Evolutionary conservation across 2,113 vertebrate genomes (phyloP).

Genomic region (Xiphias gladius): DNA sequence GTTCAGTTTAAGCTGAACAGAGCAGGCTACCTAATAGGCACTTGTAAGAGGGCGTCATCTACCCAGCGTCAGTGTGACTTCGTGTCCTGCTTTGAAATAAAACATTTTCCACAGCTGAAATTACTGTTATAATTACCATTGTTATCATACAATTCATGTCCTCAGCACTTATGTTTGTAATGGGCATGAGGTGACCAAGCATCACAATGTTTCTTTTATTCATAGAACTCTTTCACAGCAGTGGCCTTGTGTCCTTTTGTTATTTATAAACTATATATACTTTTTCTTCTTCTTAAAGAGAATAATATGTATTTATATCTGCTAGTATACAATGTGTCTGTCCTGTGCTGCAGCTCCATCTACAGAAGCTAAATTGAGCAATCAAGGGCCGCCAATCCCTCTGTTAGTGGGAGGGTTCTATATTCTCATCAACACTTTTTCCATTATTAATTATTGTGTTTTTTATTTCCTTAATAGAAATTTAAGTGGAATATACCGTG

Average conservation of each 20-base stretch:
- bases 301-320: neutral
- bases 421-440: slow-evolving; percentile 60
- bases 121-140: neutral
- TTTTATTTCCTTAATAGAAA: slow-evolving; percentile 57
- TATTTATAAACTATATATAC: neutral
- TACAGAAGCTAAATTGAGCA: slow-evolving; percentile 71
- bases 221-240: neutral
- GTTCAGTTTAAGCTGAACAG: slow-evolving; percentile 33
- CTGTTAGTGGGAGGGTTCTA: slow-evolving; percentile 60
- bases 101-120: neutral
- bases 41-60: slow-evolving; percentile 11
- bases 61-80: slow-evolving; percentile 6
- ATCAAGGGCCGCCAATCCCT: slow-evolving; percentile 66
- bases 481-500: slow-evolving; percentile 45
- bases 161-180: neutral
- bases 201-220: neutral
- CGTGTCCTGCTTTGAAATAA: slow-evolving; percentile 14
- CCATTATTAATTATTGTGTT: slow-evolving; percentile 66
- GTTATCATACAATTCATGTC: neutral
- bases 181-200: neutral
- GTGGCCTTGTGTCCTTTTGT: neutral
- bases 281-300: neutral
- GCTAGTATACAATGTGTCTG: slow-evolving; percentile 14
- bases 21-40: neutral
- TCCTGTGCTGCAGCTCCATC: slow-evolving; percentile 43